phyloP scores from a whole-genome alignment of 1,140 invertebrate species.

The Neodiprion virginianus region DNA sequence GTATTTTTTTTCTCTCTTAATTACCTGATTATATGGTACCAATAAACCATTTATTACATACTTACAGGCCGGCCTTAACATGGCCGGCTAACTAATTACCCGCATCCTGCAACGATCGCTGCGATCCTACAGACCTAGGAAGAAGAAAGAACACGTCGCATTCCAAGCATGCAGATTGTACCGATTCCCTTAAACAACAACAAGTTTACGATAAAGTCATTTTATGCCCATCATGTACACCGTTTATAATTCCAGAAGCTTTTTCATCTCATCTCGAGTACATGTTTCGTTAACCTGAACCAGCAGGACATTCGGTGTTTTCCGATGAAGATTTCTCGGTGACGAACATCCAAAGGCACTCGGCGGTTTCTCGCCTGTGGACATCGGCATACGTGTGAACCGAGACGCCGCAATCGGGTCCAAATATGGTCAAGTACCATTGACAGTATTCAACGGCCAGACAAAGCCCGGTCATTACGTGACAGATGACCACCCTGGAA shows the following conservation, averaged over 20 bases:
- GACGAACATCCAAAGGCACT: constrained; percentile 33
- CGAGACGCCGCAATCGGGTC: constrained; percentile 31
- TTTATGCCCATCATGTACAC: no score
- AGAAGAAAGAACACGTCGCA: no score
- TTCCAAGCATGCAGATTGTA: no score
- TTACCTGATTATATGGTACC: neutral
- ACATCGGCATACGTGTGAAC: constrained; percentile 32
- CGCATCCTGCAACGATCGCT: neutral
- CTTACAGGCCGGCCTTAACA: neutral
- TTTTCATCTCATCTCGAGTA: no score
- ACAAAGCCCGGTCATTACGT: constrained; percentile 34
- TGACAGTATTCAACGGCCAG: constrained; percentile 26
- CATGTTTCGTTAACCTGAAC: no score
- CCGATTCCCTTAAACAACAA: no score
- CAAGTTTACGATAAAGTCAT: no score
- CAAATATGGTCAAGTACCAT: constrained; percentile 31
- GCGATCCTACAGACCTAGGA: neutral
- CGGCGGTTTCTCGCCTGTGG: constrained; percentile 25
- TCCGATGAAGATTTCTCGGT: constrained; percentile 8
- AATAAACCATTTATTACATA: neutral
- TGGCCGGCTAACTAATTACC: neutral
- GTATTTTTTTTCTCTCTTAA: neutral
- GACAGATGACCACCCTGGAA: constrained; percentile 30
- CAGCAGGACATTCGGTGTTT: neutral
- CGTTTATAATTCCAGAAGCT: no score